Base-by-base conservation (phyloP, 2,888 invertebrate species). In the Endomychus coccineus region DNA sequence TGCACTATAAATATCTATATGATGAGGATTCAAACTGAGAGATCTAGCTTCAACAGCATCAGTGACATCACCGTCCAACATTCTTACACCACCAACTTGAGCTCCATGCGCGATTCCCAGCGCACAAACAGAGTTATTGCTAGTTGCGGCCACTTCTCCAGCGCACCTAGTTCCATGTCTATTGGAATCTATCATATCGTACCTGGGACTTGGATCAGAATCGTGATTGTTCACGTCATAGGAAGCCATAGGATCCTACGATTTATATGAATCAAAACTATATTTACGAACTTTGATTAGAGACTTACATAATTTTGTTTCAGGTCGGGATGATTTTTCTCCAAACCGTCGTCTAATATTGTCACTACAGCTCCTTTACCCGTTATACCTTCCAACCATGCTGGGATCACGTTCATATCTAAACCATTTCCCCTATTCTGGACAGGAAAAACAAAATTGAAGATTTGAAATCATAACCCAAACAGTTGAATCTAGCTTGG, bases 41-140 rank as follows among this genome's bases (percentile, higher is more conserved):
- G 95, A 94, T 43, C 89, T 77, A 2, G 97, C 96, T 69, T 98
- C 98, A 6, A 98, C 96, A 0, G 94, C 94, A 65, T 98, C 98
- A 1, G 97, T 98, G 36, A 98, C 97, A 66, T 97, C 94, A 16
- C 96, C 96, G 58, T 96, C 95, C 55, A 97, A 66, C 95, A 96
- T 96, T 28, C 95, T 77, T n/a, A 96, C 95, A 48, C 96, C 91
- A 16, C 64, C 65, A 3, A 98, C 94, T 55, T 83, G 85, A 29
- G 97, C 94, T 33, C 90, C 88, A 61, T 80, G 95, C 0, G 98
- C 97, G 24, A 98, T 88, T 12, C 97, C 98, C 4, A 97, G 89
- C 25, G 92, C 90, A 65, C 98, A 98, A 19, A 94, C 75, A 16
- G 87, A 83, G 69, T 98, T 98, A 68, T 97, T 95, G 34, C 91